Conservation (phyloP, 2,888 invertebrate species). For the Idaea dimidiata region DNA sequence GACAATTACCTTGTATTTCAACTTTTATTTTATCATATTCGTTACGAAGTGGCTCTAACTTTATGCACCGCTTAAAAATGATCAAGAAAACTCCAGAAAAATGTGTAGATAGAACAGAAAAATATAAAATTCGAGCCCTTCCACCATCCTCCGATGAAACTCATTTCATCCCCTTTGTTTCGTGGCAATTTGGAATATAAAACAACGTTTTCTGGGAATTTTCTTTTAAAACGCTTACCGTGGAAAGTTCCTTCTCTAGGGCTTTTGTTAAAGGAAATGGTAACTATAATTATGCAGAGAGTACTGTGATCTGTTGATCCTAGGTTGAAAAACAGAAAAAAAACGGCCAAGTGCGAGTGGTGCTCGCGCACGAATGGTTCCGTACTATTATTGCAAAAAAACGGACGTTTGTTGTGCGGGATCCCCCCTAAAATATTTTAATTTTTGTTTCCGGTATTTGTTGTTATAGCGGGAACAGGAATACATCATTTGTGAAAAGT, state of each 20-base stretch:
- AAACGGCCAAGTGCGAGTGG: not conserved
- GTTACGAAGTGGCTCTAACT: not conserved
- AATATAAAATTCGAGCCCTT: conserved; percentile 4
- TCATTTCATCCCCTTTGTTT: conserved; percentile 14
- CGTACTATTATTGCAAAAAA: too few species aligned
- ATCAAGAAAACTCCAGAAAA: not conserved
- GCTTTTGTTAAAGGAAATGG: conserved; percentile 6
- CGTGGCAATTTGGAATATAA: conserved; percentile 15
- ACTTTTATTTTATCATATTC: too few species aligned
- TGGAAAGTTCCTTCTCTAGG: conserved; percentile 1
- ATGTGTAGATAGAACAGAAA: conserved; percentile 5
- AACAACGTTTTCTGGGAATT: conserved; percentile 19
- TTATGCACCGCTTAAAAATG: not conserved
- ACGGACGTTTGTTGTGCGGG: too few species aligned
- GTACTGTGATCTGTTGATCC: not conserved
- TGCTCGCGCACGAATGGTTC: too few species aligned
- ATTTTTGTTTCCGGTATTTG: too few species aligned
- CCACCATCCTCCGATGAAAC: not conserved
- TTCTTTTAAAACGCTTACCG: conserved; percentile 16
- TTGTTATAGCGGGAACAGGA: conserved; percentile 9
- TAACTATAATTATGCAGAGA: not conserved
- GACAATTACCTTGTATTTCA: too few species aligned
- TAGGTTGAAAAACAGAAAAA: not conserved
- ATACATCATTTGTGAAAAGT: too few species aligned
- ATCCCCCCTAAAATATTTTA: too few species aligned